Base-by-base conservation (phyloP, 2,888 invertebrate genomes). In the Cryptocephalus primarius region DNA sequence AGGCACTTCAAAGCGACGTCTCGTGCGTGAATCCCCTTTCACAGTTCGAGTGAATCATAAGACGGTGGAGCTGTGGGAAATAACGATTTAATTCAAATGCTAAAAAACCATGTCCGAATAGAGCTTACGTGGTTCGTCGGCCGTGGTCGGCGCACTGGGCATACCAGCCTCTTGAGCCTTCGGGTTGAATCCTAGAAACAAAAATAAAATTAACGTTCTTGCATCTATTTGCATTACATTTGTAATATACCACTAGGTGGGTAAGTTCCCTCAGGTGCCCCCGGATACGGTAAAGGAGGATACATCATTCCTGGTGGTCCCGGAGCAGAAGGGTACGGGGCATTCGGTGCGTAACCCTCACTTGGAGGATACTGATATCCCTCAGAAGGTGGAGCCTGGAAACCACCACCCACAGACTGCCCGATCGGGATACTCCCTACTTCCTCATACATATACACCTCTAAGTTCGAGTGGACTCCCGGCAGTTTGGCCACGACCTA, bases 351-450 rank as follows among this genome's bases (percentile, higher is more conserved):
- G 42, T 13, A 36, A 4, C 4, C 36, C 36, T 12, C 36, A 6
- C 11, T 36, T 4, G 36, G 42, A 11, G 39, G 36, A 8, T 38
- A 42, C 10, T 49, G 46, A 39, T 45, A 42, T 11, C 45, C 32
- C n/a, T 36, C 12, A 11, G n/a, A 6, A 36, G 36, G 36, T 6
- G 36, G 36, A n/a, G 36, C 36, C 12, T n/a, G 36, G 12, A 11
- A 36, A 36, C 36, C 36, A 14, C 46, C 48, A 10, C 46, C 48
- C 8, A 22, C 34, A 11, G 43, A 36, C 32, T 50, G 46, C 9
- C 53, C 55, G 11, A 57, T 48, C 32, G 55, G 57, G 39, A 62
- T 56, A 46, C 59, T 55, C 8, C 62, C 62, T 12, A 62, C 33
- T 48, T 54, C 51, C 4, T 56, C 56, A 46, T 52, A 47, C 48